These are phyloP conservation scores for Marronus borbonicus DNA, from an alignment of 2,888 invertebrate genomes.

Conservation along the genomic window DNA sequence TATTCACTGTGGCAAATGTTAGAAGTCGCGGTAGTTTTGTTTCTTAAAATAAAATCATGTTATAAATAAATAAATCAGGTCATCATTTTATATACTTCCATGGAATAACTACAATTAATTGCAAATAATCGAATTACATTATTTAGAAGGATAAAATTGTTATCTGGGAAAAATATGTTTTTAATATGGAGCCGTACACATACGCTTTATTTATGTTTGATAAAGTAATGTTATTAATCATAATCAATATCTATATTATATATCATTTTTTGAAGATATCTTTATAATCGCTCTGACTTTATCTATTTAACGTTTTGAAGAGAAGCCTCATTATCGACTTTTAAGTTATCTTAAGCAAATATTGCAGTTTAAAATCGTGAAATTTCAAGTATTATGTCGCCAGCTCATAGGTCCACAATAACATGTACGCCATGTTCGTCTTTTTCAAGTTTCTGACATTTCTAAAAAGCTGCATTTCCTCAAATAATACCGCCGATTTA, in stretches of 20 bases:
- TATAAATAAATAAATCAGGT: too few species aligned
- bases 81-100: too few species aligned
- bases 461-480: constrained; percentile 3
- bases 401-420: too few species aligned
- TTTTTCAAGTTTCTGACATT: too few species aligned
- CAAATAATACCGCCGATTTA: not conserved
- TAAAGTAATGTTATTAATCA: constrained; percentile 26
- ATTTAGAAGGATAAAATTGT: not conserved
- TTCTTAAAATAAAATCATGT: too few species aligned
- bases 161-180: not conserved
- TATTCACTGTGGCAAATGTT: not conserved
- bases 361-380: too few species aligned
- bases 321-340: not conserved
- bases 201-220: not conserved
- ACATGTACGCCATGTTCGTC: too few species aligned
- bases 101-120: too few species aligned
- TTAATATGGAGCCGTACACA: constrained; percentile 2
- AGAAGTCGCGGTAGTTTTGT: too few species aligned
- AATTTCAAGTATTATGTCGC: too few species aligned
- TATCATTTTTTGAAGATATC: not conserved
- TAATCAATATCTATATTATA: constrained; percentile 17
- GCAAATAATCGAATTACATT: not conserved
- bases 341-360: not conserved
- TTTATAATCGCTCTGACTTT: not conserved
- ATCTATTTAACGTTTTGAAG: not conserved